phyloP scores from a whole-genome alignment of 2,888 invertebrate genomes.

The Lissocephala sabroskyi region DNA sequence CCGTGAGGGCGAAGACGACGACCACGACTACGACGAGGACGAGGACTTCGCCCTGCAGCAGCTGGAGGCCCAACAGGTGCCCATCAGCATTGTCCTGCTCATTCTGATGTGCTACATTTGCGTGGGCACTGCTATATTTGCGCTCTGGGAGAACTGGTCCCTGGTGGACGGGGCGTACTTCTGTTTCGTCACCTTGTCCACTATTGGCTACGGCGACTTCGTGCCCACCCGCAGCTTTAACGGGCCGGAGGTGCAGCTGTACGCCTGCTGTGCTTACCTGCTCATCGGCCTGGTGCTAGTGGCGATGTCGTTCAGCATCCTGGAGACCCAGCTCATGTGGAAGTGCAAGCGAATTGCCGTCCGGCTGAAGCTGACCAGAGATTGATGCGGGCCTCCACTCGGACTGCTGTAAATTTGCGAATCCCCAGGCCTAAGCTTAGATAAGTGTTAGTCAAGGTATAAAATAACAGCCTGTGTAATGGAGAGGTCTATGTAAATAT shows the following conservation, averaged over 20 bases:
- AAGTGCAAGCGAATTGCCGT: constrained; percentile 82
- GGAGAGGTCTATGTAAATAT: constrained; percentile 35
- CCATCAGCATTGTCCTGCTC: constrained; percentile 77
- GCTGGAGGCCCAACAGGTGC: constrained; percentile 72
- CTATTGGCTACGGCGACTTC: constrained; percentile 86
- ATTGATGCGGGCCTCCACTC: constrained; percentile 70
- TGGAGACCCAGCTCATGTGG: constrained; percentile 85
- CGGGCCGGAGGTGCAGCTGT: constrained; percentile 77
- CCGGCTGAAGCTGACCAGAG: constrained; percentile 79
- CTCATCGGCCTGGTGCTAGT: constrained; percentile 85
- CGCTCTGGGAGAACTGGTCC: constrained; percentile 86
- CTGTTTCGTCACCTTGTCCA: constrained; percentile 87
- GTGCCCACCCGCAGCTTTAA: constrained; percentile 75
- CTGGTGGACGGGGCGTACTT: constrained; percentile 88
- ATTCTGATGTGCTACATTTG: constrained; percentile 83
- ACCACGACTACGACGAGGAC: constrained; percentile 27
- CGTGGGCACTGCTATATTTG: constrained; percentile 83
- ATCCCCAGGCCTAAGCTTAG: too few species aligned
- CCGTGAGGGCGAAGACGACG: constrained; percentile 17
- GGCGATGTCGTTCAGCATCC: constrained; percentile 88
- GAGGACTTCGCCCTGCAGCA: constrained; percentile 17
- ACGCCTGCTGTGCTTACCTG: constrained; percentile 86
- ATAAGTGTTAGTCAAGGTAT: too few species aligned
- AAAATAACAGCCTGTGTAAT: not conserved
- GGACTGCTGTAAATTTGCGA: constrained; percentile 2